Evolutionary conservation across 2,888 invertebrate species (phyloP).

Genomic region (Cephus pygmeus): DNA sequence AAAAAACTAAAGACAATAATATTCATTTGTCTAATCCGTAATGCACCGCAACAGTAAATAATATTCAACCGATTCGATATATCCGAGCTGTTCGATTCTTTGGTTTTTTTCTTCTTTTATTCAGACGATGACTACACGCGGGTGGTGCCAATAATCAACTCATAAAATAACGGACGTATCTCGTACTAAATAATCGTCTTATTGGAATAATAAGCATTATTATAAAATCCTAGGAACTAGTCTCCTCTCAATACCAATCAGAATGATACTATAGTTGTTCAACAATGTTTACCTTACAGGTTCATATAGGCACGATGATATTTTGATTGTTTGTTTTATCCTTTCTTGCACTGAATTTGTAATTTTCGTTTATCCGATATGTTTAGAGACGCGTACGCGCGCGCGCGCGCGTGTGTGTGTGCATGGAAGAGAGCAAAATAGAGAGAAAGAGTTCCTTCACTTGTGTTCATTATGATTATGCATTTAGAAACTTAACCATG

Average conservation of each 20-base stretch:
- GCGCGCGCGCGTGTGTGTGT: background rate
- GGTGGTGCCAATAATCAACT: background rate
- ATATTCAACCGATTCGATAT: background rate
- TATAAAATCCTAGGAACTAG: background rate
- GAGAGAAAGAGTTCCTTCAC: too few species aligned
- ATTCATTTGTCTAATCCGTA: background rate
- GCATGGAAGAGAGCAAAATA: too few species aligned
- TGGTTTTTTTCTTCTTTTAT: background rate
- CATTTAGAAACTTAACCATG: background rate
- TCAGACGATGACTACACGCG: background rate
- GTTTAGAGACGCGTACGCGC: background rate
- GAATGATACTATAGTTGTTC: background rate
- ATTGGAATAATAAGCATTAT: background rate
- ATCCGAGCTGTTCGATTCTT: background rate
- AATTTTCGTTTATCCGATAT: background rate
- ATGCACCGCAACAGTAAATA: background rate
- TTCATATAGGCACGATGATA: background rate
- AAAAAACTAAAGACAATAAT: background rate
- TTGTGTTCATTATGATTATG: background rate
- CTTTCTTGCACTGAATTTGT: background rate
- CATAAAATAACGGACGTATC: background rate
- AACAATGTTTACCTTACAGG: background rate
- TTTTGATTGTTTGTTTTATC: background rate
- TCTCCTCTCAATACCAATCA: background rate
- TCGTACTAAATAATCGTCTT: background rate